Evolutionary conservation across 2,797 vertebrate genomes (phyloP).

Genomic region (Geotrypetes seraphini): DNA sequence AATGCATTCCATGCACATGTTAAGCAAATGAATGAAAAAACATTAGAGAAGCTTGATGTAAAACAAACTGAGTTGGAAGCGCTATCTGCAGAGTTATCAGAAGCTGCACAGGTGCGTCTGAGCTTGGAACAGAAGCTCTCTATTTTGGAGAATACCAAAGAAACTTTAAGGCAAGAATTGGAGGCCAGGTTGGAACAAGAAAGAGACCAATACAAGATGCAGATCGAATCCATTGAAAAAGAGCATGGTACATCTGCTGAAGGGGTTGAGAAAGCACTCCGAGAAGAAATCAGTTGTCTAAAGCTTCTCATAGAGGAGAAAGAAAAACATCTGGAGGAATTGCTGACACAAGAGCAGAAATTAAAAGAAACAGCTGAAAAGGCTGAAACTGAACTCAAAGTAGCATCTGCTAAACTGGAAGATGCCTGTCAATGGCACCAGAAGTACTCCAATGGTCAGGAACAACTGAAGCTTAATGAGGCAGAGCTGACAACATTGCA

Average conservation of each 20-base stretch:
- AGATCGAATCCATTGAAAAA: slow-evolving; percentile 55
- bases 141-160: slow-evolving; percentile 34
- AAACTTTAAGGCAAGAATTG: slow-evolving; percentile 46
- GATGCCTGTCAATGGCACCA: slow-evolving; percentile 14
- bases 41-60: slow-evolving; percentile 75
- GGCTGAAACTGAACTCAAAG: slow-evolving; percentile 38
- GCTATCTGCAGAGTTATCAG: slow-evolving; percentile 68
- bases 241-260: slow-evolving; percentile 60
- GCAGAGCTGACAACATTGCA: slow-evolving; percentile 56
- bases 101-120: slow-evolving; percentile 55
- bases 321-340: slow-evolving; percentile 58
- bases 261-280: slow-evolving; percentile 62
- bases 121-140: slow-evolving; percentile 64
- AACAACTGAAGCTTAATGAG: slow-evolving; percentile 22
- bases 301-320: slow-evolving; percentile 67
- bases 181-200: slow-evolving; percentile 62
- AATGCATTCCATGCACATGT: slow-evolving; percentile 68
- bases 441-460: neutral
- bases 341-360: slow-evolving; percentile 39
- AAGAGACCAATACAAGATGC: slow-evolving; percentile 48
- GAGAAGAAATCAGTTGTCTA: slow-evolving; percentile 69
- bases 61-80: slow-evolving; percentile 82
- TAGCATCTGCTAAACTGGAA: slow-evolving; percentile 45
- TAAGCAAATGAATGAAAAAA: slow-evolving; percentile 86
- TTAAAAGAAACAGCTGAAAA: slow-evolving; percentile 53